Base-by-base conservation (phyloP, 2,888 invertebrate species). In the Galerucella calmariensis region DNA sequence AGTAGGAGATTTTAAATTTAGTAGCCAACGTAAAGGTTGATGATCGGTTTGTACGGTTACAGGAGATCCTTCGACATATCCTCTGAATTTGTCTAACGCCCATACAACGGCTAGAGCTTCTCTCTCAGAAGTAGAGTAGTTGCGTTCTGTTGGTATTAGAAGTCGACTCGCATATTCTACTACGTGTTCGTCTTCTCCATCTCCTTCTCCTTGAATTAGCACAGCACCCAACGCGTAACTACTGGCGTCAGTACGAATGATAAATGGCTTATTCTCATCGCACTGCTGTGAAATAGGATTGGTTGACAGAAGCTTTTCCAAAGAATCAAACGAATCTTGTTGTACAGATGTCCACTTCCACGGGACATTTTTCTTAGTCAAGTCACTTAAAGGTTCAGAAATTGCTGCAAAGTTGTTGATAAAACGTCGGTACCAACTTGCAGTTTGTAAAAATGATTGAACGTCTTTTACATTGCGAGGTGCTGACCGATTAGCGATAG, bases 91-190 rank as follows among this genome's bases (percentile, higher is more conserved):
- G 27, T 27, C 27, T 27, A 27, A 4, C 2, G 27, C 27, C 27
- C 27, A 27, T 27, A 27, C 27, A 27, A 27, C 27, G 27, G 27
- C 27, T 27, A 27, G 27, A 27, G 27, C 27, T 27, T 27, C 27
- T 27, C 27, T 27, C 27, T 27, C 27, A 27, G 83, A 82, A 2
- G 83, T 82, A 0, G 82, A 77, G 68, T 86, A 85, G 20, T 82
- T 84, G 14, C 53, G 59, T 71, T 87, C 83, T 1, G 81, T 35
- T 1, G 67, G n/a, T 0, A 59, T 75, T 8, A 77, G 66, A 14
- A 76, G 65, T 20, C 72, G 48, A 35, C 73, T 75, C 10, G 76
- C 76, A 44, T 72, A 77, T 56, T 74, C 72, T 24, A 84, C 67
- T 0, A 81, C 79, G 69, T 78, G 35, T 77, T 78, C 79, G 10